Evolutionary conservation across 2,797 vertebrate genomes (phyloP).

Genomic region (Erpetoichthys calabaricus): DNA sequence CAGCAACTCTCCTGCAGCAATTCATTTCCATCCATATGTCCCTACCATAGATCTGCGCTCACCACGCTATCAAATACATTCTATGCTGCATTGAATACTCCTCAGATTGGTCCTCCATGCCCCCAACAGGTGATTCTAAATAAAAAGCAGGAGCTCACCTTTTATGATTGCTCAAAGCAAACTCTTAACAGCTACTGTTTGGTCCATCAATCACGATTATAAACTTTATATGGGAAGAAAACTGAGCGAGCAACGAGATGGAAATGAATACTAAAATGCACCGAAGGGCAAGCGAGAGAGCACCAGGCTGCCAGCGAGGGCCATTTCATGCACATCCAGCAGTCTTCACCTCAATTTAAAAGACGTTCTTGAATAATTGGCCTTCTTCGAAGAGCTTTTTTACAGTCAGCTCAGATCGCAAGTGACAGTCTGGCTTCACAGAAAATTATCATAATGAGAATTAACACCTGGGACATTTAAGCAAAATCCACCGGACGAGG

Average conservation of each 20-base stretch:
- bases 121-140: background rate
- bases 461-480: slow-evolving; percentile 30
- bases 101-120: no score
- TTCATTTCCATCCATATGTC: no score
- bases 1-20: no score
- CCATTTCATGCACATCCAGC: slow-evolving; percentile 7
- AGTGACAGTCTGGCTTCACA: background rate
- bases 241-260: background rate
- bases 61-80: no score
- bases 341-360: background rate
- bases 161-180: slow-evolving; percentile 1
- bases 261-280: background rate
- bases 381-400: slow-evolving; percentile 1
- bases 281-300: slow-evolving; percentile 10
- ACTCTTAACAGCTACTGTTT: slow-evolving; percentile 8
- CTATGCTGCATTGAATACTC: no score
- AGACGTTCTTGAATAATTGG: background rate
- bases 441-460: slow-evolving; percentile 29
- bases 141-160: slow-evolving; percentile 16
- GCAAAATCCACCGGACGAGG: slow-evolving; percentile 17
- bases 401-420: background rate
- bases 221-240: background rate
- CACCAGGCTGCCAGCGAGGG: slow-evolving; percentile 7
- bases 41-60: no score
- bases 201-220: slow-evolving; percentile 14